Evolutionary conservation across 2,113 vertebrate species (phyloP).

Genomic region (Istiophorus platypterus): DNA sequence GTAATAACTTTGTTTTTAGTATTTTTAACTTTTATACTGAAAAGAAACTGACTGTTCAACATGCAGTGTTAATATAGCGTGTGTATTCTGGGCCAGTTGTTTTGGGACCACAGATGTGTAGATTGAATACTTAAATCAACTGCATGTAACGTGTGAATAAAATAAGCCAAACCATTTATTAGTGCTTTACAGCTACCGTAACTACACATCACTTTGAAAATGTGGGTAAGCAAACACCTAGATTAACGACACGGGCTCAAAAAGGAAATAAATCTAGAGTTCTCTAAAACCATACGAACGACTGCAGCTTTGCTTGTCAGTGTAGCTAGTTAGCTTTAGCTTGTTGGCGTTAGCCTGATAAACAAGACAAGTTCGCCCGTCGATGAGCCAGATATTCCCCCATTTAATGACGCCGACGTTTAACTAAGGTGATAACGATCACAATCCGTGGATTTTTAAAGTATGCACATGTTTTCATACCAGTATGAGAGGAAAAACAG

Average conservation of each 20-base stretch:
- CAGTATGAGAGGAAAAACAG: slow-evolving; percentile 50
- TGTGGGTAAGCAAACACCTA: background rate
- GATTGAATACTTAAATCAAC: background rate
- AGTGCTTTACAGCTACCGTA: background rate
- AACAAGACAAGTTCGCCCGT: background rate
- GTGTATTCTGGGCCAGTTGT: background rate
- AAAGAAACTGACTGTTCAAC: background rate
- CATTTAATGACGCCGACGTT: fast-evolving
- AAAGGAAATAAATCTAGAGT: background rate
- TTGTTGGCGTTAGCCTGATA: slow-evolving; percentile 29
- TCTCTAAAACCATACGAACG: background rate
- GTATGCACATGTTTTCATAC: slow-evolving; percentile 45
- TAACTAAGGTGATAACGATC: background rate
- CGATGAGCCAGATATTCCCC: fast-evolving
- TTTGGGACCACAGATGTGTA: background rate
- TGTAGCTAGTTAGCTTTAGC: slow-evolving; percentile 48
- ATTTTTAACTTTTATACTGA: background rate
- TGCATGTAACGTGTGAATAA: background rate
- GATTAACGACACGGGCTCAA: background rate
- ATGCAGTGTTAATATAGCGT: background rate
- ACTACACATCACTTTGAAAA: background rate
- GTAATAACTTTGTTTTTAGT: background rate
- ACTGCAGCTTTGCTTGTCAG: background rate
- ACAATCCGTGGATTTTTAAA: fast-evolving
- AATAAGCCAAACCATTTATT: background rate